A percentile compares a stretch with the other conserved stretches of the same genome.
phyloP scores from a whole-genome alignment of 2,888 invertebrate genomes.

The Ophion ventricosus region DNA sequence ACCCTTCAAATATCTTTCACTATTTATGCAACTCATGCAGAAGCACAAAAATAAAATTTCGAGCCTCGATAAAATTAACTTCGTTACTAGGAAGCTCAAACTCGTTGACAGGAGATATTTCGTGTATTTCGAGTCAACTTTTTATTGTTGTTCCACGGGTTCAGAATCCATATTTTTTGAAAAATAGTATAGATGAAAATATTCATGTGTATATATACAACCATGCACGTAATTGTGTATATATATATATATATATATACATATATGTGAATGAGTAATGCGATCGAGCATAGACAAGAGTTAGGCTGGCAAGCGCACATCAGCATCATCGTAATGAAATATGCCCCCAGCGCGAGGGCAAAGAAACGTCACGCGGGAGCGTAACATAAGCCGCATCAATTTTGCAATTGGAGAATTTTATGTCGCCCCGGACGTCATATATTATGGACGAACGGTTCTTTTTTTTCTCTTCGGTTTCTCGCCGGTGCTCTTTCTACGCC shows the following conservation, averaged over 20 bases:
- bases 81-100: no score
- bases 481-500: constrained; percentile 36
- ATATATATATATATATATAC: background rate
- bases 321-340: constrained; percentile 48
- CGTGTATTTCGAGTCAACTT: background rate
- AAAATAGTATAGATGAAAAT: background rate
- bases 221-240: background rate
- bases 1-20: no score
- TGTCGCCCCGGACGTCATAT: constrained; percentile 80
- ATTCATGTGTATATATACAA: background rate
- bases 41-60: background rate
- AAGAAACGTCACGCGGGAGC: constrained; percentile 62
- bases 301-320: constrained; percentile 27
- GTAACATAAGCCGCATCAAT: constrained; percentile 82
- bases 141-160: background rate
- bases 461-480: constrained; percentile 56
- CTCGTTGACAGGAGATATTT: background rate
- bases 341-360: constrained; percentile 44
- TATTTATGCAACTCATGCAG: no score
- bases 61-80: background rate
- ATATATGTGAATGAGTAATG: constrained; percentile 14
- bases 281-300: constrained; percentile 42
- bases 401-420: constrained; percentile 84
- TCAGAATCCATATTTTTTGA: background rate
- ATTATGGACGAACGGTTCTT: constrained; percentile 78